Conservation (phyloP, 2,113 vertebrate species). For the cat (Felis catus) region F.catus_Fca126_mat1.0 CM031420.1:84148501-84149000, state of each 20-base stretch:
- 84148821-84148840: constrained; percentile 79
- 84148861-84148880: constrained; percentile 86
- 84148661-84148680: constrained; percentile 57
- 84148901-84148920: constrained; percentile 91
- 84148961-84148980: constrained; percentile 91
- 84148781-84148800: constrained; percentile 66
- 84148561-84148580: constrained; percentile 57
- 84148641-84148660: constrained; percentile 70
- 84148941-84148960: constrained; percentile 93
- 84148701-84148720: constrained; percentile 51
- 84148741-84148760: constrained; percentile 69
- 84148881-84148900: constrained; percentile 89
- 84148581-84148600: constrained; percentile 71
- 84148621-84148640: constrained; percentile 46
- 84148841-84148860: constrained; percentile 84
- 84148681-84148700: constrained; percentile 68
- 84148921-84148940: constrained; percentile 88
- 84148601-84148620: constrained; percentile 73
- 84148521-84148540: constrained; percentile 76
- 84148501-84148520: constrained; percentile 69
- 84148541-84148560: constrained; percentile 53
- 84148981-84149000: constrained; percentile 95
- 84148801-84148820: constrained; percentile 70
- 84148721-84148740: constrained; percentile 61
- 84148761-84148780: constrained; percentile 61